Evolutionary conservation across 2,113 vertebrate species (phyloP), one percentile per base, ranked within the genome.

Genomic region (Bubo blakistoni): DNA sequence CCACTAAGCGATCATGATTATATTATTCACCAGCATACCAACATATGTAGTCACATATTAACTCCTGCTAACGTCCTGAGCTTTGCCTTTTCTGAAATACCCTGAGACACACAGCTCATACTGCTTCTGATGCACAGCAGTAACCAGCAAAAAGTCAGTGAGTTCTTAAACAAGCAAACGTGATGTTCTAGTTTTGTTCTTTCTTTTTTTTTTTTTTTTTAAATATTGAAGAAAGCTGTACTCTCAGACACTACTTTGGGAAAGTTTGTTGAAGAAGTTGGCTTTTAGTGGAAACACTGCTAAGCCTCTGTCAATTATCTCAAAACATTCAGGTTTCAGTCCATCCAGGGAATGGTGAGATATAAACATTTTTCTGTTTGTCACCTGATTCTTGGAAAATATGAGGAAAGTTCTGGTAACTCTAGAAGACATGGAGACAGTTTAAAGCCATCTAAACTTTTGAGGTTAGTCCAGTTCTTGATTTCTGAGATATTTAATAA

Each of bases 11-110:
- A 67, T 92, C 69, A 74, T 83, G 47, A 81, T 73, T 87, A 76
- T 44, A 88, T 93, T 94, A 95, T 95, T 92, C 87, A 94, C n/a
- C 79, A 95, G 87, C 92, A 97, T 94, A 95, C 86, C 96, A 96
- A 72, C 24, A 55, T 77, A 80, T 8, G 26, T 47, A 95, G 89
- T 92, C 95, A 97, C 26, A 55, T 20, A 72, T 78, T 95, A 92
- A 96, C 70, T 90, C 81, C 81, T 82, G 74, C 54, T 81, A 77
- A 74, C 11, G 86, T 94, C 38, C 61, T 36, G 71, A 88, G 66
- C 46, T 54, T 84, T 81, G 63, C 13, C 29, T 74, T 47, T 73
- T 44, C 71, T 77, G 54, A 67, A 93, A 54, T 12, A 63, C 65
- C 54, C n/a, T 10, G 57, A 81, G 78, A 30, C 52, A 24, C 44